Base-by-base conservation (phyloP, 1,140 invertebrate genomes). In the Drosophila tropicalis region DNA sequence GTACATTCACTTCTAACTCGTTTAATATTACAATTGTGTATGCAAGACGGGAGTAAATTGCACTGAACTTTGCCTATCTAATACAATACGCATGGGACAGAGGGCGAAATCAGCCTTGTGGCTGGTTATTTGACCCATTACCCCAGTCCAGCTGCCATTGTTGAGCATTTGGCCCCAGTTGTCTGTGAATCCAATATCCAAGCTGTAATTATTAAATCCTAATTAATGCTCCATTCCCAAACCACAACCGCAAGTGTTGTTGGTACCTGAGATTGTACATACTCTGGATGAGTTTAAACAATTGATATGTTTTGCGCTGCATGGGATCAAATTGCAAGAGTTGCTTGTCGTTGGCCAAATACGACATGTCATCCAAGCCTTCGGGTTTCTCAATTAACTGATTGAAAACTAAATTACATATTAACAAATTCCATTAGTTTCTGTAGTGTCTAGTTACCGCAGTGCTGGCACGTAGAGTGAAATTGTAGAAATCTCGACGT, bases 131-230 rank as follows among this genome's bases (percentile, higher is more conserved):
- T 92, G 92, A 13, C 93, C 93, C 10, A 94, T 83, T 54, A 94
- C 92, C 13, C 94, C 94, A 62, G 93, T 93, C 73, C 93, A 94
- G 17, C 89, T 92, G 15, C 93, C 94, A 84, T 94, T 93, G 3
- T 86, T 55, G 58, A 61, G 60, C 29, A 72, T 10, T 41, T 93
- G 92, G 2, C 94, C 94, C 94, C 94, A 94, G 6, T 91, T 93
- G 39, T 83, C 66, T 3, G 81, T 84, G 17, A 85, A 64, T 19
- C 71, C 73, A 25, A 94, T 81, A 36, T 92, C 75, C 15, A 93
- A 79, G 9, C 93, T 94, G 62, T 60, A n/a, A 61, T 54, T 68
- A 60, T 10, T 12, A 12, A 5, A 19, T 32, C 10, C 19, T 34
- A 34, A 34, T 57, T 15, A 32, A 57, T 22, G 5, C 17, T 54